These are phyloP conservation scores for Syndactyla subalaris DNA, from an alignment of 2,797 vertebrate genomes.

Conservation along the genomic window DNA sequence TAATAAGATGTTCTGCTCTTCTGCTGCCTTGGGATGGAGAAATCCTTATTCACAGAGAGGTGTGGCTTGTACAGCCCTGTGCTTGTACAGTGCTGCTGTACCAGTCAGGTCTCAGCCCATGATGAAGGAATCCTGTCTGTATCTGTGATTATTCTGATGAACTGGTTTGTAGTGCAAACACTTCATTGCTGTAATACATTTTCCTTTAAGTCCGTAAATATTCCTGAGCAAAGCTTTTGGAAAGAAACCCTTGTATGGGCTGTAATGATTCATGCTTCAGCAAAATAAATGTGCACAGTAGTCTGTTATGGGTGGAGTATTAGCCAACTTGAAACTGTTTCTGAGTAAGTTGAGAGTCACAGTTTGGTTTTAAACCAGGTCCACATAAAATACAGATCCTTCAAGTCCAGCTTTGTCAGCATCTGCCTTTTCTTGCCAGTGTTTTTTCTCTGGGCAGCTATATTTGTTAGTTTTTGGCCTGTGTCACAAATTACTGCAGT, in stretches of 20 bases:
- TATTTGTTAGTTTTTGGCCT: slow-evolving; percentile 56
- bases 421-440: slow-evolving; percentile 45
- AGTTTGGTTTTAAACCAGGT: slow-evolving; percentile 56
- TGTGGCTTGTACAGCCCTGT: neutral
- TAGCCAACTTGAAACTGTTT: slow-evolving; percentile 51
- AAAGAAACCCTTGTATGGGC: slow-evolving; percentile 1
- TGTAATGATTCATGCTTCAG: slow-evolving; percentile 53
- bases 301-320: slow-evolving; percentile 40
- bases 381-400: slow-evolving; percentile 5
- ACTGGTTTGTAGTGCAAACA: neutral
- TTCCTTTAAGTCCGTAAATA: slow-evolving; percentile 42
- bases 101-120: neutral
- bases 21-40: neutral
- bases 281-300: slow-evolving; percentile 50
- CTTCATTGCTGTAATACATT: neutral
- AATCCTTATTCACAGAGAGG: neutral
- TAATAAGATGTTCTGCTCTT: neutral
- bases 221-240: slow-evolving; percentile 24
- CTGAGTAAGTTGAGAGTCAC: slow-evolving; percentile 45
- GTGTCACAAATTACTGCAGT: slow-evolving; percentile 29
- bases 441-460: slow-evolving; percentile 20
- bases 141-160: neutral
- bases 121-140: neutral
- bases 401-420: slow-evolving; percentile 41
- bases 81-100: neutral